Conservation (phyloP, 2,797 vertebrate genomes). For the Chrysocyon brachyurus region DNA sequence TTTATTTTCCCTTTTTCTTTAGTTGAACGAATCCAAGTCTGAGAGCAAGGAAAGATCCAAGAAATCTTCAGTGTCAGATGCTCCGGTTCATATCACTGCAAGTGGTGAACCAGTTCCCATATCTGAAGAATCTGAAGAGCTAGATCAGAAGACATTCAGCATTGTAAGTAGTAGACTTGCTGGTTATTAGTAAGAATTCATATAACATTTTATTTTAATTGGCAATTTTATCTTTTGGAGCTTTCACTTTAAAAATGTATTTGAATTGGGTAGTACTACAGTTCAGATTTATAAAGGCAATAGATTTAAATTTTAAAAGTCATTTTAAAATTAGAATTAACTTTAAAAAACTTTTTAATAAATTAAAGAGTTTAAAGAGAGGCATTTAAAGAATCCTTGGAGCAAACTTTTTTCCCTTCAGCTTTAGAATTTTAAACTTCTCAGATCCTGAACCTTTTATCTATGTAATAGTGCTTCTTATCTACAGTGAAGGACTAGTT, state of each 20-base stretch:
- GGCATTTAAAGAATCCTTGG: background rate
- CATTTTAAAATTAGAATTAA: conserved; percentile 43
- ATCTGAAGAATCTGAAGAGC: conserved; percentile 97
- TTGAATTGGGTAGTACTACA: conserved; percentile 12
- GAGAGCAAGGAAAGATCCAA: conserved; percentile 94
- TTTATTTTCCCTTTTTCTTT: conserved; percentile 60
- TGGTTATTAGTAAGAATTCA: background rate
- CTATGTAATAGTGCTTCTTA: background rate
- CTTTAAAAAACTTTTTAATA: background rate
- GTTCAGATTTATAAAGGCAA: conserved; percentile 16
- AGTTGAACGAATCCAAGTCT: conserved; percentile 92
- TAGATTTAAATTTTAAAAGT: conserved; percentile 4
- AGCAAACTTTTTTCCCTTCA: background rate
- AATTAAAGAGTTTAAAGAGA: conserved; percentile 7
- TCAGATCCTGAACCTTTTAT: background rate
- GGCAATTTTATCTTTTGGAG: conserved; percentile 3
- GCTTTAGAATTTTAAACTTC: background rate
- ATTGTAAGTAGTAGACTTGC: conserved; percentile 91
- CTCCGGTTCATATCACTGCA: conserved; percentile 94
- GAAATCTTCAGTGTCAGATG: conserved; percentile 90
- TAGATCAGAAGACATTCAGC: conserved; percentile 99
- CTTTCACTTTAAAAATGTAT: conserved; percentile 24
- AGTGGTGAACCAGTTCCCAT: conserved; percentile 93
- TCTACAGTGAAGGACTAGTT: background rate
- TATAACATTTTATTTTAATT: background rate